Evolutionary conservation across 2,113 vertebrate genomes (phyloP).

Genomic region (Terrapene triunguis): DNA sequence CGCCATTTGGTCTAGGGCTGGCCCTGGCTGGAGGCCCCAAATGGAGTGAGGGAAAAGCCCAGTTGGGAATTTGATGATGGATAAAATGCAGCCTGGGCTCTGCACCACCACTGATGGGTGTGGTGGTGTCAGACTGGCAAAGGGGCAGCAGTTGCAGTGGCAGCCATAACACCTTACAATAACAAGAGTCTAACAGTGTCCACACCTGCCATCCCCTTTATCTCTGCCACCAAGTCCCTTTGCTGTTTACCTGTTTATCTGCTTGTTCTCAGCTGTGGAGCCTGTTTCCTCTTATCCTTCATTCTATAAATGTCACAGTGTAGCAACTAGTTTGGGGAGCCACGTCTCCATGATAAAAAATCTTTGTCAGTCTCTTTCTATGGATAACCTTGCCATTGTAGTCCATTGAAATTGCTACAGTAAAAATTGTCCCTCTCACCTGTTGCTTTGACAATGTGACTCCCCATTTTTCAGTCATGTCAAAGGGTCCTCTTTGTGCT

Average conservation of each 20-base stretch:
- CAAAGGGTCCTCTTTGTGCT: neutral
- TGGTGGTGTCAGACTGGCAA: neutral
- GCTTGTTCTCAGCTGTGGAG: neutral
- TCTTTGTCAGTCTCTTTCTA: neutral
- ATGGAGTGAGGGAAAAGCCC: neutral
- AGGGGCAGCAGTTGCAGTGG: neutral
- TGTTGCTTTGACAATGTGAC: neutral
- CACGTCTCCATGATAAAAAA: neutral
- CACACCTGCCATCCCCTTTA: neutral
- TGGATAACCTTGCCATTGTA: neutral
- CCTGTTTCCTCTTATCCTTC: neutral
- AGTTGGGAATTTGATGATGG: neutral
- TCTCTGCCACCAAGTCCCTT: neutral
- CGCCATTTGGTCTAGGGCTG: too few relatives aligned
- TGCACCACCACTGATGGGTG: rapidly evolving
- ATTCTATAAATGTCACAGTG: neutral
- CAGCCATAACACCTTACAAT: neutral
- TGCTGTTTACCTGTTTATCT: neutral
- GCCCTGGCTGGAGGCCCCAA: neutral
- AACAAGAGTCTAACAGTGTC: neutral
- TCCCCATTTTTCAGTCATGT: neutral
- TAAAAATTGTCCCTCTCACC: neutral
- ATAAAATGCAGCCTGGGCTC: neutral
- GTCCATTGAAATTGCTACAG: neutral
- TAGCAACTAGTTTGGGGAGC: neutral